phyloP scores from a whole-genome alignment of 2,888 invertebrate genomes.

The Tachina lurida region DNA sequence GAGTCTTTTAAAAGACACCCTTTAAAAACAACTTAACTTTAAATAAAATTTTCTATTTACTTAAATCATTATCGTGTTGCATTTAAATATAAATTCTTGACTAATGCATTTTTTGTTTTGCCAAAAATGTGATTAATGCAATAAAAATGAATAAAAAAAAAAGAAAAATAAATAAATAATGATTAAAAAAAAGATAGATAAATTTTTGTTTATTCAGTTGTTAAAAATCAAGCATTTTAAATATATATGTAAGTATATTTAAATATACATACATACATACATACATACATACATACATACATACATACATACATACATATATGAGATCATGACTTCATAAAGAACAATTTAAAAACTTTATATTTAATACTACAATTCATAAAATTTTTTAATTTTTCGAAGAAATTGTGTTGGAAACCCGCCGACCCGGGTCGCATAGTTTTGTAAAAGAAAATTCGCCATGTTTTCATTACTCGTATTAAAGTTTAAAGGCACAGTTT shows the following conservation, averaged over 20 bases:
- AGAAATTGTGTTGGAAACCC: no score
- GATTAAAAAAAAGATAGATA: not conserved
- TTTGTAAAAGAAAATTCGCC: no score
- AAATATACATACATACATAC: no score
- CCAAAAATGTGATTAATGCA: constrained; percentile 20
- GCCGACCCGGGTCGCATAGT: no score
- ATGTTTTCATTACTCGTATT: no score
- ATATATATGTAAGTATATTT: no score
- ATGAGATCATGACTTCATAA: not conserved
- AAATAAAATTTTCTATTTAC: not conserved
- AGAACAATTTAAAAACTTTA: not conserved
- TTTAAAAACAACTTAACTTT: no score
- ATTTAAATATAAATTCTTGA: constrained; percentile 25
- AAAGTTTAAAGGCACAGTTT: no score
- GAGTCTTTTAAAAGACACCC: no score
- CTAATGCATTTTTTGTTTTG: constrained; percentile 11
- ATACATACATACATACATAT: no score
- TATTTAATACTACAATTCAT: not conserved
- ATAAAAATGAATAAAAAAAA: not conserved
- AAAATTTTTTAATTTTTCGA: no score
- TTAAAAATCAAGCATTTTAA: not conserved
- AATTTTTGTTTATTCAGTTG: constrained; percentile 15
- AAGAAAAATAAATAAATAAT: not conserved
- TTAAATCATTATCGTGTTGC: constrained; percentile 1
- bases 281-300: no score